These are phyloP conservation scores for Baryphthengus martii DNA, from an alignment of 2,113 vertebrate genomes.

Conservation along the genomic window DNA sequence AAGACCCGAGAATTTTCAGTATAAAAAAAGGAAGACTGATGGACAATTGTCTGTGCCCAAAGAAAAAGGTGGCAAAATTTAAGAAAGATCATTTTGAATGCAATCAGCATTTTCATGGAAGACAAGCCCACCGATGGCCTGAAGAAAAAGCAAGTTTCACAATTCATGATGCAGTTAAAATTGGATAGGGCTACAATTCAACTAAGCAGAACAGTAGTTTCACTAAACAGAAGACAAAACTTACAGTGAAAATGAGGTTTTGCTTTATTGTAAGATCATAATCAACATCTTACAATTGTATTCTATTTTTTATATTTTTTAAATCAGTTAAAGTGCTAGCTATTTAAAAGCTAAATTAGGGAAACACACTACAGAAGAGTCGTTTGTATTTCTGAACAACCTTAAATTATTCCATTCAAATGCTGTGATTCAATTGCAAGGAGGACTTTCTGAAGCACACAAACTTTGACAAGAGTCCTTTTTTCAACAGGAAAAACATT, in stretches of 20 bases:
- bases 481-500: background rate
- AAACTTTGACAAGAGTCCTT: rapidly evolving
- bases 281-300: background rate
- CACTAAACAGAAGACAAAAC: background rate
- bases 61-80: background rate
- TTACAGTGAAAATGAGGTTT: background rate
- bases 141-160: background rate
- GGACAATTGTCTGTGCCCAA: background rate
- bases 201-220: background rate
- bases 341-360: background rate
- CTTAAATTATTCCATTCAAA: background rate
- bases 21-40: background rate
- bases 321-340: background rate
- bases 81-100: background rate
- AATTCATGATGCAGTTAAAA: background rate
- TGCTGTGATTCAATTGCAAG: background rate
- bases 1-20: background rate
- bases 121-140: background rate
- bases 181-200: background rate
- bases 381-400: background rate
- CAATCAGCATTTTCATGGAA: slow-evolving; percentile 25
- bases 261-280: background rate
- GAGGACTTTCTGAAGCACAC: background rate
- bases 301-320: background rate
- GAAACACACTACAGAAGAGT: background rate